Conservation (phyloP, 2,113 vertebrate genomes). For the Alosa alosa region DNA sequence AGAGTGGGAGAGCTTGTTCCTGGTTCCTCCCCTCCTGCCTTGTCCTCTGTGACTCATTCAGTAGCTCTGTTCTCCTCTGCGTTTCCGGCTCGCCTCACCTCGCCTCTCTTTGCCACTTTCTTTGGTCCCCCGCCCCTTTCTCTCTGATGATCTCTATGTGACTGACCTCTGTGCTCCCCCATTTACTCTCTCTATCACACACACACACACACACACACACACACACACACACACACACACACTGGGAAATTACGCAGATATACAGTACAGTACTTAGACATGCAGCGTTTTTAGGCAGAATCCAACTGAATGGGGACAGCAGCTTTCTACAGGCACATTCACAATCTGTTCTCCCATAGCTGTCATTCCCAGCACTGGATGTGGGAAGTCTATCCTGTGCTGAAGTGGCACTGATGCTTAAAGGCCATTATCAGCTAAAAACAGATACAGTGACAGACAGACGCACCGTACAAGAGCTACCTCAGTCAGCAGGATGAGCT, state of each 20-base stretch:
- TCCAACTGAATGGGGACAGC: background rate
- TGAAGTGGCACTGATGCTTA: background rate
- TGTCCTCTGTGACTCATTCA: slow-evolving; percentile 2
- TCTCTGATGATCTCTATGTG: background rate
- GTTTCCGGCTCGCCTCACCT: background rate
- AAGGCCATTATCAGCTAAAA: slow-evolving; percentile 20
- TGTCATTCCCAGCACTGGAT: background rate
- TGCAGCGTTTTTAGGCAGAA: background rate
- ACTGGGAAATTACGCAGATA: background rate
- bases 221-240: background rate
- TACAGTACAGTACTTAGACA: background rate
- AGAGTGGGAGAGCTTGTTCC: background rate
- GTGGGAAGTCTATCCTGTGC: slow-evolving; percentile 1
- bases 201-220: slow-evolving; percentile 1
- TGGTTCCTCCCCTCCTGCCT: background rate
- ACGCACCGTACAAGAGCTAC: background rate
- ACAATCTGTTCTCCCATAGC: background rate
- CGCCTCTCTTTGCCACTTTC: background rate
- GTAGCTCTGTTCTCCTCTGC: slow-evolving; percentile 12
- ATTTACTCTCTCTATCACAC: background rate
- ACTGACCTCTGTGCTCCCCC: background rate
- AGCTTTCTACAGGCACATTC: background rate
- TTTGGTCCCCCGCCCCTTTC: background rate
- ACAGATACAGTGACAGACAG: slow-evolving; percentile 17
- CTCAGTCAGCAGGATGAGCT: slow-evolving; percentile 3